These are phyloP conservation scores for Ptychoptera contaminata DNA, from an alignment of 2,888 invertebrate genomes.

Conservation along the genomic window DNA sequence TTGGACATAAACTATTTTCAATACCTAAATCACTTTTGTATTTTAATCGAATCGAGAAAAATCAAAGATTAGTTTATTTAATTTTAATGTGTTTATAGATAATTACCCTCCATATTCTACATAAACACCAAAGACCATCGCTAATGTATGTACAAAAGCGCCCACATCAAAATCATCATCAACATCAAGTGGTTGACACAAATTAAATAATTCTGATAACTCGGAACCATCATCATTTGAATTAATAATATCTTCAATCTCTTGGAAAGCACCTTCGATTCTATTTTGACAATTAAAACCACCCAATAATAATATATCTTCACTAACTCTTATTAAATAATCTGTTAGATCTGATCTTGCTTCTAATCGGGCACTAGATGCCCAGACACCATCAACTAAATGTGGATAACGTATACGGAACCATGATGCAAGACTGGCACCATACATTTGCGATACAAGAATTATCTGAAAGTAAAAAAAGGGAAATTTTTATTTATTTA, in stretches of 20 bases:
- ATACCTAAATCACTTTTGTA: no score
- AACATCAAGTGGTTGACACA: conserved; percentile 23
- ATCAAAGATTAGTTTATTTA: no score
- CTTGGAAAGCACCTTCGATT: conserved; percentile 20
- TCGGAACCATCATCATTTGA: conserved; percentile 17
- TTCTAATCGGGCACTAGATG: conserved; percentile 48
- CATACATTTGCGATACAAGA: conserved; percentile 49
- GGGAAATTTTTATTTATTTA: neutral
- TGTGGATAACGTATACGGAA: conserved; percentile 48
- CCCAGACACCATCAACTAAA: conserved; percentile 39
- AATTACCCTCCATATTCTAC: no score
- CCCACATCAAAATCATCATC: conserved; percentile 22
- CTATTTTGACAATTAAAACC: conserved; percentile 22
- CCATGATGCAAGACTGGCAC: conserved; percentile 52
- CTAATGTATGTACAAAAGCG: conserved; percentile 22
- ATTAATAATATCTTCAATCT: conserved; percentile 20
- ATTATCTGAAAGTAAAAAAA: conserved; percentile 33
- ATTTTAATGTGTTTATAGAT: no score
- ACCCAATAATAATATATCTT: conserved; percentile 21
- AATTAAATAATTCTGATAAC: conserved; percentile 20
- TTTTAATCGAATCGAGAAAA: no score
- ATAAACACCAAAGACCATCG: conserved; percentile 20
- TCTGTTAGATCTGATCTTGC: conserved; percentile 43
- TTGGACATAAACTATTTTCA: no score
- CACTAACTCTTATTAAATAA: conserved; percentile 18